These are phyloP conservation scores for Polyploca ridens DNA, from an alignment of 2,888 invertebrate genomes.

Conservation along the genomic window DNA sequence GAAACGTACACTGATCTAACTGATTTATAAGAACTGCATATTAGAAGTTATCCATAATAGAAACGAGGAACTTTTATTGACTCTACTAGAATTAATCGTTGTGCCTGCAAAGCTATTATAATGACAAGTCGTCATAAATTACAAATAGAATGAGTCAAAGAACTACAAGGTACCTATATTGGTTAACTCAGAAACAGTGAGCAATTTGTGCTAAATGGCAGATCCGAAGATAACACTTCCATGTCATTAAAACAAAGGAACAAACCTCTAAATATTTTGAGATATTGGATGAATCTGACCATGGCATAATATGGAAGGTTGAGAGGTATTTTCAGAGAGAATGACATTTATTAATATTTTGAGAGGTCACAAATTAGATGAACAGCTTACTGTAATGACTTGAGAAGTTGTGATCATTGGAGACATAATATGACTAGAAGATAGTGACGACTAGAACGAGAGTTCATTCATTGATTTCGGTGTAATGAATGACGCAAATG, in stretches of 20 bases:
- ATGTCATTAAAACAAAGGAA: too few relatives aligned
- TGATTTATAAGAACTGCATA: background rate
- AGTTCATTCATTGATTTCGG: slow-evolving; percentile 43
- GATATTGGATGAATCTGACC: background rate
- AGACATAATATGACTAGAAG: background rate
- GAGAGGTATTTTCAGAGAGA: slow-evolving; percentile 2
- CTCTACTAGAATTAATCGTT: background rate
- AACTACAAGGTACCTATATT: background rate
- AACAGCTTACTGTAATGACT: too few relatives aligned
- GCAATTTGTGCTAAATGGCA: background rate
- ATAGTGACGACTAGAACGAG: background rate
- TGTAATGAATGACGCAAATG: slow-evolving; percentile 49
- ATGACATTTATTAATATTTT: background rate
- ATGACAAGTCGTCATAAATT: background rate
- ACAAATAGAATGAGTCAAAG: background rate
- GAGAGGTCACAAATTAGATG: background rate
- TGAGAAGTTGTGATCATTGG: background rate
- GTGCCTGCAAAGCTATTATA: background rate
- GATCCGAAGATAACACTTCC: too few relatives aligned
- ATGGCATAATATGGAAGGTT: slow-evolving; percentile 1
- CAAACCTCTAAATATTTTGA: background rate
- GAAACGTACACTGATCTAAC: background rate
- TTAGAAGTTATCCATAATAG: slow-evolving; percentile 4
- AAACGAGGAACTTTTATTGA: slow-evolving; percentile 6
- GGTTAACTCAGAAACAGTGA: background rate